Base-by-base conservation (phyloP, 2,888 invertebrate genomes). In the Mylabris sibirica region DNA sequence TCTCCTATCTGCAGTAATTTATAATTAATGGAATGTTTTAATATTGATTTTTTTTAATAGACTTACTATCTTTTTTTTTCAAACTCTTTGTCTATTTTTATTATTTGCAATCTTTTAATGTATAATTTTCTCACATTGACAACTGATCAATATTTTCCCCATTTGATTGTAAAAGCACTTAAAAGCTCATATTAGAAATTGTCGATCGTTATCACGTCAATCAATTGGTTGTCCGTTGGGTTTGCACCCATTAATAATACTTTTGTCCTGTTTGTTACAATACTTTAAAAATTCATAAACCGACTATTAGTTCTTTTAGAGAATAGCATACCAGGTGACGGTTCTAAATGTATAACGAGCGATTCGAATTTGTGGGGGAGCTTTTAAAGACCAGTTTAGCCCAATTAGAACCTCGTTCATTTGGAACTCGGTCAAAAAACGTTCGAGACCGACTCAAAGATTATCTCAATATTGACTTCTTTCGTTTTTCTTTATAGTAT, bases 151-250 rank as follows among this genome's bases (percentile, higher is more conserved):
- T 65, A 74, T 71, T 71, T 70, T 67, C 72, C 30, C 30, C 30
- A 65, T 71, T 71, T 69, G 67, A 71, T 71, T 71, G 71, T 67
- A 71, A 69, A 71, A 67, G 69, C 69, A 71, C 71, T 69, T 67
- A 71, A 71, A 71, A 69, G 71, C 71, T 71, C 71, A 64, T 71
- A 71, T 69, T 71, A 71, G 71, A 71, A 71, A 71, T 71, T 69
- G 71, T 71, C 67, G 69, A 71, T 71, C 67, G 69, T 71, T 71
- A 71, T 71, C 71, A 67, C 69, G 71, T 71, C 71, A 71, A 71
- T 71, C 71, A 71, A 71, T 69, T 30, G 30, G 30, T 30, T 69
- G 68, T 71, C 68, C 66, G 63, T 71, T 68, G 71, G 71, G 67
- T 68, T 63, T 38, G 20, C 44, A 60, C 65, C 70, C 70, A 70